Conservation (phyloP, 2,888 invertebrate genomes). For the Blastobasis adustella region DNA sequence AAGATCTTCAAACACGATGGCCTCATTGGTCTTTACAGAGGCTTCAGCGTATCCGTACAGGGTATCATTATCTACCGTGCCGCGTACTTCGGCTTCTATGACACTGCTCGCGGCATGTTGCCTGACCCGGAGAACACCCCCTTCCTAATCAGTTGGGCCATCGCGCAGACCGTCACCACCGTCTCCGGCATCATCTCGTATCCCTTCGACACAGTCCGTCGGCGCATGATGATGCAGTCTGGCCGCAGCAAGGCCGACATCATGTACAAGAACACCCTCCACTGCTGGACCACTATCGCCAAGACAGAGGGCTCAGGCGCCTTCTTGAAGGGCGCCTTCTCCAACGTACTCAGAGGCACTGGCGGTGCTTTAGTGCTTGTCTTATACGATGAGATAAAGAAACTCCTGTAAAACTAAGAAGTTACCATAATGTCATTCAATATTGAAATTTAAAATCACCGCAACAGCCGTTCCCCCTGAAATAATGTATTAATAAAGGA, state of each 20-base stretch:
- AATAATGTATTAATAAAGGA: constrained; percentile 72
- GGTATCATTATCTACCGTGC: constrained; percentile 98
- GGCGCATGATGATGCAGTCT: constrained; percentile 99
- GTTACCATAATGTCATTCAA: constrained; percentile 53
- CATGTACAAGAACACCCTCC: constrained; percentile 92
- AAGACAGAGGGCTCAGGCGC: constrained; percentile 87
- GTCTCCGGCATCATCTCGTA: constrained; percentile 95
- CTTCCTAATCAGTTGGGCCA: constrained; percentile 94
- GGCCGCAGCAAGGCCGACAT: constrained; percentile 87
- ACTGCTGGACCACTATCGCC: constrained; percentile 93
- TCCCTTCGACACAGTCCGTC: constrained; percentile 96
- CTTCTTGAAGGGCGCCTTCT: constrained; percentile 98
- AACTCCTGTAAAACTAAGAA: constrained; percentile 65
- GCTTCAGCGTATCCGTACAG: constrained; percentile 96
- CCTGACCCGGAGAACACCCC: constrained; percentile 96
- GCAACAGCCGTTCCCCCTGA: constrained; percentile 56
- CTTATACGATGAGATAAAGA: constrained; percentile 93
- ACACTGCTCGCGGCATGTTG: constrained; percentile 94
- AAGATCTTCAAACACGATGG: constrained; percentile 94
- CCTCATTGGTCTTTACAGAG: constrained; percentile 89
- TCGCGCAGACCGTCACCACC: constrained; percentile 86
- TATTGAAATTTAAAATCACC: constrained; percentile 59
- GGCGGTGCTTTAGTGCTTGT: constrained; percentile 96
- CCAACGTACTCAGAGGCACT: constrained; percentile 94
- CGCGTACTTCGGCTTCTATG: constrained; percentile 96